Evolutionary conservation across 2,888 invertebrate species (phyloP), one percentile per base, ranked within the genome.

Genomic region (Eupithecia abbreviata): DNA sequence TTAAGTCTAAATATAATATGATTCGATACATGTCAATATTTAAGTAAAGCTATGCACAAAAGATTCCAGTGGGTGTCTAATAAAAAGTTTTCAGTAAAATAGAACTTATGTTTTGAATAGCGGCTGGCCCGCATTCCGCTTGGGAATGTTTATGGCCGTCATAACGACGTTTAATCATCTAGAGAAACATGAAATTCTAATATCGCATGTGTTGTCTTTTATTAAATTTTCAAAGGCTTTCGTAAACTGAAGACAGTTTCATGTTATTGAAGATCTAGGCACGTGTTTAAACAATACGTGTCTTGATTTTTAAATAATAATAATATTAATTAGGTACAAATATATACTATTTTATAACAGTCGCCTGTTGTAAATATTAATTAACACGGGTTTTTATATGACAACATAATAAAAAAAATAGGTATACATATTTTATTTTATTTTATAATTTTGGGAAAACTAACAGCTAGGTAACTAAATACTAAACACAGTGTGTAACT

Each of bases 101-200:
- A 79, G 74, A 74, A 78, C 71, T 79, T 79, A 77, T 75, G 74
- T 80, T 82, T 81, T 78, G 79, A 79, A 82, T 81, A 77, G 79
- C 80, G 77, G 73, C 79, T 78, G 77, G 77, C 76, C 72, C 77
- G 49, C 77, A 80, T 75, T 80, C 79, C 74, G 78, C 77, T 79
- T 77, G 70, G 67, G 77, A 78, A 77, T 76, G 77, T 82, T 83
- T 83, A 83, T 79, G 73, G 67, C 80, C 74, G 78, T 80, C 80
- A 80, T 84, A 84, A 84, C 80, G 68, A 74, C 81, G 80, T 83
- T 82, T 83, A 84, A 82, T 82, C 81, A 82, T 82, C 81, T 78
- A 49, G 77, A 79, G 79, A 79, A 79, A 80, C 83, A 78, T 83
- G 81, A 84, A 84, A 84, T 73, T 79, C 81, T 80, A 80, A 82